Evolutionary conservation across 2,113 vertebrate genomes (phyloP).

Genomic region (Pollimyrus isidori): DNA sequence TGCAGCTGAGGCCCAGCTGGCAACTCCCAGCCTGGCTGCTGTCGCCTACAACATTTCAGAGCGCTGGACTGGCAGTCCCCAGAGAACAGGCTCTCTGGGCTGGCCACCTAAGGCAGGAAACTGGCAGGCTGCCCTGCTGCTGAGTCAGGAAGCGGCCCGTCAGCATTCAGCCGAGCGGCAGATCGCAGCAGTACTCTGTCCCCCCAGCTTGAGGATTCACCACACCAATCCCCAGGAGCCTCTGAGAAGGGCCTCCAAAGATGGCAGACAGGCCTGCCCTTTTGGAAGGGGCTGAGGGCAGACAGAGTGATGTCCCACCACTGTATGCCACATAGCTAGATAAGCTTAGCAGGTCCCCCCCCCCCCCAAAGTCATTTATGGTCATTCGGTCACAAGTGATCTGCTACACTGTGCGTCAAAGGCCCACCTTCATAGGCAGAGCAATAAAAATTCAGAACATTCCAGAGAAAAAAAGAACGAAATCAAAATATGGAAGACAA

Average conservation of each 20-base stretch:
- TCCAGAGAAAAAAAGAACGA: background rate
- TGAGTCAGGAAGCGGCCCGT: slow-evolving; percentile 46
- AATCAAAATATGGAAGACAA: background rate
- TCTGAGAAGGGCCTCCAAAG: background rate
- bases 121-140: slow-evolving; percentile 41
- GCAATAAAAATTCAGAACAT: background rate
- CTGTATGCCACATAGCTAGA: background rate
- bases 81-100: background rate
- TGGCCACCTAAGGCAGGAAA: slow-evolving; percentile 38
- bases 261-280: background rate
- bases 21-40: slow-evolving; percentile 28
- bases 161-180: slow-evolving; percentile 33
- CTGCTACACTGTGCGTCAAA: background rate
- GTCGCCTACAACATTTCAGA: slow-evolving; percentile 39
- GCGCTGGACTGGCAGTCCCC: slow-evolving; percentile 33
- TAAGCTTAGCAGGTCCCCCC: background rate
- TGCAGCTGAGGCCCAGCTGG: background rate
- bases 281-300: background rate
- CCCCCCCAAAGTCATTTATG: background rate
- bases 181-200: slow-evolving; percentile 36
- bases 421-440: background rate
- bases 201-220: slow-evolving; percentile 39
- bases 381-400: background rate
- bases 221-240: slow-evolving; percentile 28
- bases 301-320: background rate